phyloP scores from a whole-genome alignment of 2,888 invertebrate species.

The Chymomyza amoena region DNA sequence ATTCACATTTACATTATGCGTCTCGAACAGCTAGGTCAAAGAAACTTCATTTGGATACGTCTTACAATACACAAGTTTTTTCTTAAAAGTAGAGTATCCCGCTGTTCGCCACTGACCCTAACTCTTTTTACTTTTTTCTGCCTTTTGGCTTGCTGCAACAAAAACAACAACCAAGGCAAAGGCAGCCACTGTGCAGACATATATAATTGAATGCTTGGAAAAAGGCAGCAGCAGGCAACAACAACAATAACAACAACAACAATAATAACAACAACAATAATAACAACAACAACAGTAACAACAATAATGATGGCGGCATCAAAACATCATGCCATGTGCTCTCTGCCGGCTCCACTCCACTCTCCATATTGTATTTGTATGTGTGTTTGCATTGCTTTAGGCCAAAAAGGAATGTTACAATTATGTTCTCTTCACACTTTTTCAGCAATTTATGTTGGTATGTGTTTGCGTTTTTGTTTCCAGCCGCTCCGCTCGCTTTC shows the following conservation, averaged over 20 bases:
- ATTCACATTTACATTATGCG: no score
- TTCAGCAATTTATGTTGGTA: constrained; percentile 73
- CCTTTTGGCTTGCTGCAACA: constrained; percentile 2
- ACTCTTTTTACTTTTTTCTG: constrained; percentile 46
- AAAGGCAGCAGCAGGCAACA: constrained; percentile 52
- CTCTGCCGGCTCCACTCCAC: constrained; percentile 39
- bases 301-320: constrained; percentile 38
- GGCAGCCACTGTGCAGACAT: constrained; percentile 59
- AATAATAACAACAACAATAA: constrained; percentile 14
- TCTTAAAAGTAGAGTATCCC: no score
- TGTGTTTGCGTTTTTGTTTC: constrained; percentile 37
- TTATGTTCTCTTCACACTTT: constrained; percentile 73
- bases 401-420: constrained; percentile 73
- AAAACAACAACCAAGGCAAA: constrained; percentile 46
- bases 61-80: no score
- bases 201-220: constrained; percentile 72
- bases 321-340: constrained; percentile 19
- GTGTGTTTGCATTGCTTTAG: constrained; percentile 63
- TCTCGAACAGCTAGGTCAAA: no score
- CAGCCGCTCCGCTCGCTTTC: background rate
- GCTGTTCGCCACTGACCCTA: no score
- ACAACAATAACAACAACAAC: constrained; percentile 22
- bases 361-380: constrained; percentile 26
- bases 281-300: constrained; percentile 27
- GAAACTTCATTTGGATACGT: no score